Evolutionary conservation across 2,113 vertebrate species (phyloP).

Genomic region (Nannobrachium achirus): DNA sequence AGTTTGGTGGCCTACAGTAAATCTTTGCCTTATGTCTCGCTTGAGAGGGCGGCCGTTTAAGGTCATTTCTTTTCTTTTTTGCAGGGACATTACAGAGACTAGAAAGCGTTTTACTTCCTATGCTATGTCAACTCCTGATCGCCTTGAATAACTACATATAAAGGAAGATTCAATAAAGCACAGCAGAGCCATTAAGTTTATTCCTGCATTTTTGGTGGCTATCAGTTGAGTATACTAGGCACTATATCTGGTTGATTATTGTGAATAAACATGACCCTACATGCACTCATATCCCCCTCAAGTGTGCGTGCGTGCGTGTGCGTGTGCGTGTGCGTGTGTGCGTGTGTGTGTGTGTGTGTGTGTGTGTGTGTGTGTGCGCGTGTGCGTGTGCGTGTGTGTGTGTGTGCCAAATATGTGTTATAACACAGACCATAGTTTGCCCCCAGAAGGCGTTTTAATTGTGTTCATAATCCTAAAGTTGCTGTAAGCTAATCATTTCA

Average conservation of each 20-base stretch:
- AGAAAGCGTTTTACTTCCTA: background rate
- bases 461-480: background rate
- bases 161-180: conserved; percentile 1
- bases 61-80: background rate
- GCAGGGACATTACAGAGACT: no score
- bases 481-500: background rate
- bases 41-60: background rate
- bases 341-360: no score
- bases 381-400: conserved; percentile 10
- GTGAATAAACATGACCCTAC: conserved; percentile 45
- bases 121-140: conserved; percentile 22
- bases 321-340: no score
- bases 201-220: background rate
- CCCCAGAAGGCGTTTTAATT: conserved; percentile 24
- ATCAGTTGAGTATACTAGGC: background rate
- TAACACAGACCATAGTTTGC: conserved; percentile 32
- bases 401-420: conserved; percentile 41
- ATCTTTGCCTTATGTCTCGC: background rate
- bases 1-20: conserved; percentile 29
- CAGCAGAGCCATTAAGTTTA: background rate
- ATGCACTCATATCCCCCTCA: conserved; percentile 24
- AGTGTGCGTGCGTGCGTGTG: conserved; percentile 28
- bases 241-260: conserved; percentile 23
- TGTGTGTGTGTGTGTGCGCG: background rate
- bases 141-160: background rate